Percentiles rank a stretch among this genome's conserved stretches.
These are phyloP conservation scores for Planiliza haematocheilus DNA, from an alignment of 2,113 vertebrate genomes.

Conservation along the genomic window DNA sequence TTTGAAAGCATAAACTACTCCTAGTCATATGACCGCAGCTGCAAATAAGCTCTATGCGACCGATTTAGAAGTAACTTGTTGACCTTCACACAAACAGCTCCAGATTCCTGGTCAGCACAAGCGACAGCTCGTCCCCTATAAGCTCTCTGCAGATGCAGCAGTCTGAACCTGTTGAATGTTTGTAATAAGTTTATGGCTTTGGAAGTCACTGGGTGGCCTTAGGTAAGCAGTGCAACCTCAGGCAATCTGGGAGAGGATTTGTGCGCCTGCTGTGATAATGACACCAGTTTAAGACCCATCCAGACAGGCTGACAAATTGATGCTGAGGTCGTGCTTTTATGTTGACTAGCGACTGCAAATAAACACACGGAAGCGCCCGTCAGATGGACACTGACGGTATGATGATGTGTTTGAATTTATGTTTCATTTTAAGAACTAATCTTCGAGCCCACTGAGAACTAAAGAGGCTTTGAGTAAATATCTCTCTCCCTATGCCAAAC, in stretches of 20 bases:
- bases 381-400: constrained; percentile 33
- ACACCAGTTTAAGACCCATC: constrained; percentile 64
- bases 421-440: constrained; percentile 52
- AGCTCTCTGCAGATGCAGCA: constrained; percentile 30
- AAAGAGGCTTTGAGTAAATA: constrained; percentile 35
- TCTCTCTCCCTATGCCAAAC: constrained; percentile 31
- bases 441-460: constrained; percentile 15
- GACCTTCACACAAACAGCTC: constrained; percentile 35
- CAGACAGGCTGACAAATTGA: constrained; percentile 67
- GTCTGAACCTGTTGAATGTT: constrained; percentile 53
- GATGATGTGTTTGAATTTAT: constrained; percentile 37
- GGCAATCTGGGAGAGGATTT: constrained; percentile 62
- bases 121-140: constrained; percentile 11
- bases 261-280: constrained; percentile 71
- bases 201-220: constrained; percentile 40
- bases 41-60: constrained; percentile 40
- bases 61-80: constrained; percentile 45
- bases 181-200: constrained; percentile 56
- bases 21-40: constrained; percentile 43
- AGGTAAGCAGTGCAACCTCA: constrained; percentile 54
- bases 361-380: constrained; percentile 24
- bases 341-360: constrained; percentile 48
- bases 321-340: constrained; percentile 59
- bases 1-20: constrained; percentile 19
- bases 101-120: constrained; percentile 52